Evolutionary conservation across 2,113 vertebrate species (phyloP), one percentile per base, ranked within the genome.

Genomic region (Hypocryptadius cinnamomeus): DNA sequence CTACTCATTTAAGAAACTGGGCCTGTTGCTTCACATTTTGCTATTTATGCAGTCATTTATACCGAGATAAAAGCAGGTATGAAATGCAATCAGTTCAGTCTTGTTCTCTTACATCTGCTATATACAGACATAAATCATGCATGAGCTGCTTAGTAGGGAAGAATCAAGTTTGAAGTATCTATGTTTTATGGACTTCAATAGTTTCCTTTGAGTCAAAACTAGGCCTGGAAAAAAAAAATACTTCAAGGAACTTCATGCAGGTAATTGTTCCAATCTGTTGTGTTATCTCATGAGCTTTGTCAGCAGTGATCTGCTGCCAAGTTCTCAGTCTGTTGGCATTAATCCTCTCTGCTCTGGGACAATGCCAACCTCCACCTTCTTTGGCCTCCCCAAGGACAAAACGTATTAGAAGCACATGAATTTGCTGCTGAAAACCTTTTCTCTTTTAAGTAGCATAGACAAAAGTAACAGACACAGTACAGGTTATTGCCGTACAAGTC

Each of bases 111-210:
- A 87, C 84, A 87, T 92, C 80, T 71, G 64, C 68, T 92, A 73
- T 92, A 86, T 77, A 63, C 63, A 79, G 66, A 56, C 33, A 95
- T 93, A 94, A 94, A 95, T 95, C 70, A 96, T 95, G 73, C 90
- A 95, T 93, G 61, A 94, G 78, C 63, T 89, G 48, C 86, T 94
- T 85, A 70, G 69, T 35, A 69, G 48, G 48, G 73, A 80, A 84
- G 76, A 94, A 89, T 73, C 59, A 92, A 61, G 59, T 89, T 79
- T 84, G 45, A 90, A 91, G 68, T 89, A 82, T 72, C 77, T 81
- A 40, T 74, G 70, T 87, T 92, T 95, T 92, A 79, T 44, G 63
- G 92, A 82, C 59, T 82, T 76, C 30, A 8, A 0, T 82, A 87
- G 59, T 74, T 92, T 95, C 53, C 89, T 87, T 39, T 92, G 73